Evolutionary conservation across 37 sponge, comb jelly and placozoan genomes (phyloP), one percentile per base, ranked within the genome.

Genomic region (Trichoplax adhaerens): DNA sequence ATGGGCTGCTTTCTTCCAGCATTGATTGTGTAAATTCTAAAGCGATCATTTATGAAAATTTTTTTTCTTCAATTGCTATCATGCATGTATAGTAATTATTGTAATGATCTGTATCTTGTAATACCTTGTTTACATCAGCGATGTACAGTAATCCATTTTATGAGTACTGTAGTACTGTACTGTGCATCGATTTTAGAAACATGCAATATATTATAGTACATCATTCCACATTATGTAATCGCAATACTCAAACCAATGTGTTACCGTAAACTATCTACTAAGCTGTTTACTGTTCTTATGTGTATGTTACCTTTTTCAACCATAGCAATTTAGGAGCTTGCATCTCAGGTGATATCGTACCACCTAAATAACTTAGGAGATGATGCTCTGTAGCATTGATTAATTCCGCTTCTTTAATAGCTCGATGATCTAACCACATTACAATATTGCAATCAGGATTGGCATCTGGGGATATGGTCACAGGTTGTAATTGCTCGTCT

Each of bases 361-460:
- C 85, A 4, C 92, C 92, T 4, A 91, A 87, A 74, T 69, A 87
- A 52, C 62, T 48, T 48, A 84, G 49, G 47, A 91, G 87, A 52
- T 78, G 77, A 68, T 87, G 84, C 2, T 64, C 46, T 8, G 62
- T 66, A 12, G 64, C 3, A 62, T 90, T 90, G 64, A 90, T 83
- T 53, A 68, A 69, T 5, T 75, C 73, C 5, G 87, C 77, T 55
- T 91, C 85, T 49, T 55, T 54, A 56, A 74, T 59, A 1, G 87
- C 92, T 50, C 92, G 64, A 71, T 91, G 92, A 72, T 91, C 92
- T 68, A 81, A 79, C 92, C 92, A 91, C 70, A 87, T 58, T 6
- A 91, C 77, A 48, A 87, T 73, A 56, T 84, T 87, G 52, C 79
- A 72, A 0, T 76, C n/a, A 0, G 68, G 74, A 1, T 80, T 77